A percentile compares a stretch with the other conserved stretches of the same genome.
Evolutionary conservation across 1,140 invertebrate genomes (phyloP).

Genomic region (Formica exsecta): DNA sequence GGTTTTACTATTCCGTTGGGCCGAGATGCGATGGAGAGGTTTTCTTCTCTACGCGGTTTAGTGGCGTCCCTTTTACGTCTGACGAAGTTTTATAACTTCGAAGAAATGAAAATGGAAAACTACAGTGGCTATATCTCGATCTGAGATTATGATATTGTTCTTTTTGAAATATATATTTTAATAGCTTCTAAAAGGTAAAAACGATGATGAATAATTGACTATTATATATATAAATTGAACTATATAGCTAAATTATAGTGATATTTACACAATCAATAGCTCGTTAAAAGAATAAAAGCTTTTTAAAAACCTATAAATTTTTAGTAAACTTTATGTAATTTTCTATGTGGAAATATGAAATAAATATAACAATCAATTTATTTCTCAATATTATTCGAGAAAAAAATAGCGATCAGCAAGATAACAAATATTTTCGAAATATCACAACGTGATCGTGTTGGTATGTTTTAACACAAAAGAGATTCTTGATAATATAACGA

Average conservation of each 20-base stretch:
- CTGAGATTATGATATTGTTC: neutral
- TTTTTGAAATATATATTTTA: neutral
- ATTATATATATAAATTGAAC: neutral
- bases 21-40: constrained; percentile 36
- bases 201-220: neutral
- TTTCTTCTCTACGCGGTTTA: constrained; percentile 11
- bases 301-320: neutral
- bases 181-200: neutral
- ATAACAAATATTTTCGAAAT: neutral
- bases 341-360: neutral
- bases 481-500: constrained; percentile 12
- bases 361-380: neutral
- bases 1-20: constrained; percentile 33
- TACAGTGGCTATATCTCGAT: neutral
- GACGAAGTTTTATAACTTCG: neutral
- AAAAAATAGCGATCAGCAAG: neutral
- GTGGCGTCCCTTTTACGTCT: constrained; percentile 8
- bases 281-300: neutral
- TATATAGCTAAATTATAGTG: neutral
- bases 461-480: neutral
- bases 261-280: neutral
- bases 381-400: neutral
- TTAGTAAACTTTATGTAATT: neutral
- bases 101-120: constrained; percentile 20
- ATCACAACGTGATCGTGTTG: neutral